Conservation (phyloP, 2,888 invertebrate genomes). For the Luperina nickerlii region DNA sequence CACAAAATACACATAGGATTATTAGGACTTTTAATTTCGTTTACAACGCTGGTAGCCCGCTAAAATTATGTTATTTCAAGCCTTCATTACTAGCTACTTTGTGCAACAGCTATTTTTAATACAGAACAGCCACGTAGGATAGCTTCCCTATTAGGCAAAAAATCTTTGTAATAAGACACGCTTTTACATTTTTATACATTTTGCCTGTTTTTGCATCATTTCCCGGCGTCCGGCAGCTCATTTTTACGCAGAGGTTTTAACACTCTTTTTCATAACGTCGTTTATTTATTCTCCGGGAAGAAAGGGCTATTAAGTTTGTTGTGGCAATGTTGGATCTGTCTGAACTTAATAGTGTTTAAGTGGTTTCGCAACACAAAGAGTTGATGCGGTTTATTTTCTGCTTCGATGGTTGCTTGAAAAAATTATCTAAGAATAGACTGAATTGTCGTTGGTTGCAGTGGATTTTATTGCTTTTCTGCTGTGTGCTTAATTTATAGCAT, state of each 20-base stretch:
- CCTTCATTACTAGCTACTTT: conserved; percentile 38
- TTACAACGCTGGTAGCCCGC: background rate
- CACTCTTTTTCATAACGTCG: conserved; percentile 44
- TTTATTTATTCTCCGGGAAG: conserved; percentile 38
- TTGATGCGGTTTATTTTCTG: conserved; percentile 37
- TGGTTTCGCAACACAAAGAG: conserved; percentile 10
- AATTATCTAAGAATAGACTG: conserved; percentile 14
- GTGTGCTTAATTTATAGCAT: conserved; percentile 16
- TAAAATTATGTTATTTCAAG: background rate
- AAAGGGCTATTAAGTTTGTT: conserved; percentile 45
- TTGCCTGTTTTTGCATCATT: conserved; percentile 56
- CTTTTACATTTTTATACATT: conserved; percentile 53
- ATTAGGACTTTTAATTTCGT: conserved; percentile 19
- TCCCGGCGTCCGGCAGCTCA: conserved; percentile 39
- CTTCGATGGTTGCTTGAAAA: conserved; percentile 6
- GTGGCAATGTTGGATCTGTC: conserved; percentile 31
- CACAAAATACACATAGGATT: conserved; percentile 8
- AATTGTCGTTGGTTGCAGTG: background rate
- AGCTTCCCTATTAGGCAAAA: conserved; percentile 58
- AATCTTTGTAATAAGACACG: conserved; percentile 54
- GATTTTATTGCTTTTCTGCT: conserved; percentile 17
- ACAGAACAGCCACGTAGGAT: conserved; percentile 27
- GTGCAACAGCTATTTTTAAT: conserved; percentile 43
- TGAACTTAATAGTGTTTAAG: conserved; percentile 35
- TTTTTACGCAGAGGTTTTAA: conserved; percentile 48